phyloP scores from a whole-genome alignment of 1,140 invertebrate genomes.

The Penaeus chinensis region DNA sequence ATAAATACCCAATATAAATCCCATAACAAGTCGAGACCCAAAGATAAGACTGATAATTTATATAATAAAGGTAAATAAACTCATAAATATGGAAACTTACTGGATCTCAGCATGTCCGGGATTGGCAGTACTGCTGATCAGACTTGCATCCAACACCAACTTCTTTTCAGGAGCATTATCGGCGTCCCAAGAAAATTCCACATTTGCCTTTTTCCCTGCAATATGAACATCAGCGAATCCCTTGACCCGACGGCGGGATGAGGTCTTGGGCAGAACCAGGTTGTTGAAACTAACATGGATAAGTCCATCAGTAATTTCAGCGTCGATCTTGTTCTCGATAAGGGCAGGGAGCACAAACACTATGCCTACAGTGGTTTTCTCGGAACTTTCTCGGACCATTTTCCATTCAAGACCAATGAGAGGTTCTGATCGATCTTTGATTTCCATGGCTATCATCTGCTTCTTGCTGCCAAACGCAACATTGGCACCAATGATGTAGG shows the following conservation, averaged over 20 bases:
- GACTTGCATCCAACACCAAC: background rate
- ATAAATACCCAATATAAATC: too few relatives aligned
- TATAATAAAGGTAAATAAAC: too few relatives aligned
- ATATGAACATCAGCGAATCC: constrained; percentile 34
- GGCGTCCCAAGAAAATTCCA: constrained; percentile 33
- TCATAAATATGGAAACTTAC: background rate
- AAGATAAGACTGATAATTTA: too few relatives aligned
- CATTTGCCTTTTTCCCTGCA: background rate
- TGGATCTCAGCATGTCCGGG: background rate
- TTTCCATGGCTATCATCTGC: background rate
- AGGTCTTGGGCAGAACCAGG: constrained; percentile 10
- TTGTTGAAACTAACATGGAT: constrained; percentile 27
- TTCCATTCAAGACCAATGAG: background rate
- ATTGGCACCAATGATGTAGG: background rate
- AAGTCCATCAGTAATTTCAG: background rate
- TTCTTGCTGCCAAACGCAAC: background rate
- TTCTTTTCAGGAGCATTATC: constrained; percentile 21
- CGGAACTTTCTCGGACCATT: background rate
- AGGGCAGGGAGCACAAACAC: background rate
- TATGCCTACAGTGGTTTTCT: background rate
- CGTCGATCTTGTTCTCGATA: constrained; percentile 7
- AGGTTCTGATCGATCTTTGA: background rate
- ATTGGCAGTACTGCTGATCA: background rate
- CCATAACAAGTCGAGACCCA: too few relatives aligned
- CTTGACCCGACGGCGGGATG: constrained; percentile 25